Conservation (phyloP, 2,888 invertebrate species). For the Megalurothrips usitatus region DNA sequence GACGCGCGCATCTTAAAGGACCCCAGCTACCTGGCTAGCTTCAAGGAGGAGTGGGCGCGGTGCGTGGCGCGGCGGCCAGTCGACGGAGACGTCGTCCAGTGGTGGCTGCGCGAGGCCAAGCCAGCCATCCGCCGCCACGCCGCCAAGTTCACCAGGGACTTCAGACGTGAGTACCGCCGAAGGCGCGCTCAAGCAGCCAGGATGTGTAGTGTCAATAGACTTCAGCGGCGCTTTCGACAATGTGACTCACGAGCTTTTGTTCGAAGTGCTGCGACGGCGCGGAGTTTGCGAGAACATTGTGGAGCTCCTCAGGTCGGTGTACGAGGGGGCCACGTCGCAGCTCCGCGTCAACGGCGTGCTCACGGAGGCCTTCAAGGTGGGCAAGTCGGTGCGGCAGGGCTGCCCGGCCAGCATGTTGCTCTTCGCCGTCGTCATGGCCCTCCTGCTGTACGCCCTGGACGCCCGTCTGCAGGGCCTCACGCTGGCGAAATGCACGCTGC, state of each 20-base stretch:
- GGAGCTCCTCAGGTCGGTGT: not conserved
- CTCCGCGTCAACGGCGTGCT: too few species aligned
- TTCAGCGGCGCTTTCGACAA: too few species aligned
- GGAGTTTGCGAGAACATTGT: not conserved
- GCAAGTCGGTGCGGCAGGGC: not conserved
- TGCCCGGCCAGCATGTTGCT: not conserved
- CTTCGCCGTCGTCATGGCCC: not conserved
- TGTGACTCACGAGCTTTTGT: not conserved
- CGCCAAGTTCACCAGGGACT: too few species aligned
- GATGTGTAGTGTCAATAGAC: not conserved
- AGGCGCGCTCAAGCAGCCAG: not conserved
- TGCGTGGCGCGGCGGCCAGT: too few species aligned
- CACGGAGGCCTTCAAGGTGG: not conserved
- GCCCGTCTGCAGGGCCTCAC: not conserved
- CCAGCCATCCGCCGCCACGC: too few species aligned
- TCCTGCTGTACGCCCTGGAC: not conserved
- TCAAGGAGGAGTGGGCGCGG: too few species aligned
- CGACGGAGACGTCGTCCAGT: too few species aligned
- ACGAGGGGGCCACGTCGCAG: not conserved
- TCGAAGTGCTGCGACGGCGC: not conserved
- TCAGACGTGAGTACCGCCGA: too few species aligned
- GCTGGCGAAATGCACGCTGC: not conserved
- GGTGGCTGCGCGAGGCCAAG: too few species aligned
- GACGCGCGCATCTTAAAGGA: too few species aligned
- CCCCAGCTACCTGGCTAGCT: too few species aligned